Evolutionary conservation across 2,888 invertebrate species (phyloP).

Genomic region (Galerucella pusilla): DNA sequence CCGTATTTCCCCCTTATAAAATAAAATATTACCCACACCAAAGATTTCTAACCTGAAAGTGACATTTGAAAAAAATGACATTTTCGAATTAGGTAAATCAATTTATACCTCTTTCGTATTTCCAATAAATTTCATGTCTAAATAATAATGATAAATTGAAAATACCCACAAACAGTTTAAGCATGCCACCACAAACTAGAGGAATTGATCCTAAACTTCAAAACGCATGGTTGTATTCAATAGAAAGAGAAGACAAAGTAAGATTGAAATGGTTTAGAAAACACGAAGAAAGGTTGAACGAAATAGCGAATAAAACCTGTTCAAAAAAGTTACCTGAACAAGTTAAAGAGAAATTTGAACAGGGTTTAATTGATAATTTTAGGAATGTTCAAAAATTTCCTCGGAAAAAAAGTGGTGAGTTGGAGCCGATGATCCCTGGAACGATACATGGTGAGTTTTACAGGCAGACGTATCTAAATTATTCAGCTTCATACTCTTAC

Average conservation of each 20-base stretch:
- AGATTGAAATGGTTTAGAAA: slow-evolving; percentile 62
- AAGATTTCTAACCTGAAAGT: too few species aligned
- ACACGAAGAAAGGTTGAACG: slow-evolving; percentile 59
- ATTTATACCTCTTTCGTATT: background rate
- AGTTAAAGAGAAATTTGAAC: slow-evolving; percentile 49
- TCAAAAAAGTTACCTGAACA: slow-evolving; percentile 54
- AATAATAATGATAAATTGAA: background rate
- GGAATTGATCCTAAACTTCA: slow-evolving; percentile 42
- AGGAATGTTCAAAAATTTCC: slow-evolving; percentile 50
- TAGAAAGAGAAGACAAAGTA: slow-evolving; percentile 59
- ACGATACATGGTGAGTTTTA: slow-evolving; percentile 31
- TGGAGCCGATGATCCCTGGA: slow-evolving; percentile 42
- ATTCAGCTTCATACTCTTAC: too few species aligned
- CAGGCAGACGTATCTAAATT: background rate
- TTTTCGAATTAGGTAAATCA: too few species aligned
- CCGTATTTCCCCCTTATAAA: too few species aligned
- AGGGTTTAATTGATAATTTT: slow-evolving; percentile 49
- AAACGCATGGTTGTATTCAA: slow-evolving; percentile 50
- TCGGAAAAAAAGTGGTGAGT: slow-evolving; percentile 44
- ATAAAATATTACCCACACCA: too few species aligned
- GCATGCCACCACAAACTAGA: slow-evolving; percentile 31
- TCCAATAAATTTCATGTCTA: background rate
- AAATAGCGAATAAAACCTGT: slow-evolving; percentile 53
- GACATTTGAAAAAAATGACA: too few species aligned
- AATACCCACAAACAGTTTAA: background rate